These are phyloP conservation scores for Listrodromus nycthemerus DNA, from an alignment of 2,888 invertebrate species.

Conservation along the genomic window DNA sequence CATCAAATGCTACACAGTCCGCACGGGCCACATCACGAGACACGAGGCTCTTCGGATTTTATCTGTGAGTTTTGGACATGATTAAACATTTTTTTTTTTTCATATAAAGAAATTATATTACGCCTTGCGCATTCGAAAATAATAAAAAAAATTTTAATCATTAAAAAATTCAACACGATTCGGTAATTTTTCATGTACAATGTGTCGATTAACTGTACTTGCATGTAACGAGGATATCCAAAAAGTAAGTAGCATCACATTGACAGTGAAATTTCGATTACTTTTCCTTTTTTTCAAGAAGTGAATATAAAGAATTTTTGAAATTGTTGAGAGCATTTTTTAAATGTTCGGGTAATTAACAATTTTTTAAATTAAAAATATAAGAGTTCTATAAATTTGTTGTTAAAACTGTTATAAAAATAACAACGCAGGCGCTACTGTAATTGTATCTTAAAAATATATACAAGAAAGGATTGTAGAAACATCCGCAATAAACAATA, in stretches of 20 bases:
- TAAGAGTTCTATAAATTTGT: neutral
- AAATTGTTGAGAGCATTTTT: no score
- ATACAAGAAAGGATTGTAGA: neutral
- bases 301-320: neutral
- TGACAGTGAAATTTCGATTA: neutral
- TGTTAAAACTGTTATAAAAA: neutral
- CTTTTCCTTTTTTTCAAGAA: neutral
- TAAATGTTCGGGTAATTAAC: no score
- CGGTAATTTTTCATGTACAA: constrained; percentile 48
- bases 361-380: neutral
- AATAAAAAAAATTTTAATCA: neutral
- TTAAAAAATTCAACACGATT: neutral
- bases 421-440: neutral
- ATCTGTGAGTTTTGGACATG: constrained; percentile 84
- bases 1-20: constrained; percentile 69
- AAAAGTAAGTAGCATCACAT: constrained; percentile 73
- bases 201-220: constrained; percentile 60
- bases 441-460: neutral
- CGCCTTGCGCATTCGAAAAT: neutral
- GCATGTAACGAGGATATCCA: constrained; percentile 73
- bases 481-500: neutral
- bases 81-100: constrained; percentile 21
- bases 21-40: constrained; percentile 83
- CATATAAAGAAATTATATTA: neutral
- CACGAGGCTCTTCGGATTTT: constrained; percentile 87